Base-by-base conservation (phyloP, 2,113 vertebrate genomes). In the Pachypanchax playfairii region DNA sequence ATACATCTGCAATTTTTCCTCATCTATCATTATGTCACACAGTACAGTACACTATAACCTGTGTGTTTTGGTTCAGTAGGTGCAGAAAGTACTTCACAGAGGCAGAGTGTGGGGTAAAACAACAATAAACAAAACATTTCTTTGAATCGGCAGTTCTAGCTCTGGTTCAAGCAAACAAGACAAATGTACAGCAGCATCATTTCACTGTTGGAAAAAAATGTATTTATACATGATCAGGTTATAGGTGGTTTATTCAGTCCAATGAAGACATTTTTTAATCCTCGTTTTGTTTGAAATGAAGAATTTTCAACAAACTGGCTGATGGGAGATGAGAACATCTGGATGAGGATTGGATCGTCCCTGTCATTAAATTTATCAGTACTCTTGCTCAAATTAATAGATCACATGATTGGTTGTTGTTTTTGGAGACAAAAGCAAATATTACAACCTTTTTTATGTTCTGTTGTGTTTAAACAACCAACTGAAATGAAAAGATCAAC, bases 21-120 rank as follows among this genome's bases (percentile, higher is more conserved):
- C 77, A 75, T 78, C 51, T 53, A 38, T 79, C 47, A 58, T 48
- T 29, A 31, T 73, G 42, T 66, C 25, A 10, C 24, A 18, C 38
- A 10, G 36, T 24, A 50, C 57, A 47, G 42, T 70, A 62, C 42
- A 39, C 35, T 53, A 28, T 39, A 46, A 43, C 20, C 26, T 33
- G 48, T 42, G 60, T 65, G 54, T 46, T 72, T 63, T 2, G 43
- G 65, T 67, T 70, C 53, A 68, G 33, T 58, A 52, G 31, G 36
- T 44, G 12, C 26, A 67, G 59, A 14, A 59, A 50, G 36, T n/a
- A 28, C 17, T 21, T 20, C 11, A 33, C 42, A 26, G 39, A 63
- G 53, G 24, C 18, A 46, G 21, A 3, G 59, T 39, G 26, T 4
- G 36, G 17, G 13, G 41, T 55, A 26, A 59, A 59, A 33, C 35